Evolutionary conservation across 1,140 invertebrate species (phyloP).

Genomic region (Drosophila kohkoa): DNA sequence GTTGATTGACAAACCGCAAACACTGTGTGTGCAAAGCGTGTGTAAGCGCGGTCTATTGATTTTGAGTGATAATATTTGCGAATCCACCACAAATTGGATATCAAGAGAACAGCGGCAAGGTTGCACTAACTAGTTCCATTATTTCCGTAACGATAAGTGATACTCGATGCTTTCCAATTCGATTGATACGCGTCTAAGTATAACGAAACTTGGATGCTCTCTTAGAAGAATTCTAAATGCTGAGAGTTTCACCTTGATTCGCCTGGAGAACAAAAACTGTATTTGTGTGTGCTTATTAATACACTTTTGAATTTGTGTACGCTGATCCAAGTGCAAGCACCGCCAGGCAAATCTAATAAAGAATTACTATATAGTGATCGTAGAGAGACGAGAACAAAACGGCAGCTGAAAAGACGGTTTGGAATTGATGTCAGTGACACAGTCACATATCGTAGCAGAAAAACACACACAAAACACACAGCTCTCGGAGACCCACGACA

Average conservation of each 20-base stretch:
- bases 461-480: not conserved
- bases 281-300: slow-evolving; percentile 23
- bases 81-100: slow-evolving; percentile 18
- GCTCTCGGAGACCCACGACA: slow-evolving; percentile 4
- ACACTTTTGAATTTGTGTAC: slow-evolving; percentile 44
- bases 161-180: slow-evolving; percentile 1
- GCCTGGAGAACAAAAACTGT: slow-evolving; percentile 19
- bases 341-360: slow-evolving; percentile 52
- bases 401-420: slow-evolving; percentile 32
- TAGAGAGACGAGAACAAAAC: slow-evolving; percentile 14
- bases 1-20: slow-evolving; percentile 37
- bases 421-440: slow-evolving; percentile 77
- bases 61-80: slow-evolving; percentile 7
- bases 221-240: not conserved
- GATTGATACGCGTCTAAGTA: not conserved
- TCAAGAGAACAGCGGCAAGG: slow-evolving; percentile 13
- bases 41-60: slow-evolving; percentile 9
- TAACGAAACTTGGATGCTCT: slow-evolving; percentile 11
- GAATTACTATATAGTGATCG: slow-evolving; percentile 26
- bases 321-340: slow-evolving; percentile 43
- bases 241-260: slow-evolving; percentile 43
- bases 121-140: slow-evolving; percentile 19
- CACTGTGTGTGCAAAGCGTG: not conserved
- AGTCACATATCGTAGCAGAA: slow-evolving; percentile 7
- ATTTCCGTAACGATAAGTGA: slow-evolving; percentile 32